Percentiles rank a stretch among this genome's conserved stretches.
phyloP scores from a whole-genome alignment of 2,888 invertebrate species.

The Calliscelio sp. region DNA sequence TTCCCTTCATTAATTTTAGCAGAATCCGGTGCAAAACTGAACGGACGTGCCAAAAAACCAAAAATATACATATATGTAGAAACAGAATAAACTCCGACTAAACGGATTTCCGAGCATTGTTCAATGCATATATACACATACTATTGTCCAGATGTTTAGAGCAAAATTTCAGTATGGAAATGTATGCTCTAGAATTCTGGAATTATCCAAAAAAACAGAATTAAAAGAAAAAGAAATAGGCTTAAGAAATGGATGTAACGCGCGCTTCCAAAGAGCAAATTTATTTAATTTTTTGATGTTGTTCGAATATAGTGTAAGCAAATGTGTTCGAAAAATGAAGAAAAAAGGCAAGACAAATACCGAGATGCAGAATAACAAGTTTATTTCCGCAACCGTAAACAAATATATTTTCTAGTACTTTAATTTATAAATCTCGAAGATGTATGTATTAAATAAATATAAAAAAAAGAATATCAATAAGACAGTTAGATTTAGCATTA shows the following conservation, averaged over 20 bases:
- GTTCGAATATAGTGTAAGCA: not conserved
- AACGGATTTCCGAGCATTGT: slow-evolving; percentile 35
- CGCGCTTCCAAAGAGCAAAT: slow-evolving; percentile 51
- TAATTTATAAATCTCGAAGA: slow-evolving; percentile 50
- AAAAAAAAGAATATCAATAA: not conserved
- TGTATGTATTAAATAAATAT: slow-evolving; percentile 44
- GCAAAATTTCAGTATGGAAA: too few relatives aligned
- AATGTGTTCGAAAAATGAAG: slow-evolving; percentile 36
- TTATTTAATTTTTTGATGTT: slow-evolving; percentile 34
- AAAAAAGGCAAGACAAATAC: not conserved
- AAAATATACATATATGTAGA: slow-evolving; percentile 23
- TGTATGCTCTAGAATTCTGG: too few relatives aligned
- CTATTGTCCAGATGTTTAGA: too few relatives aligned
- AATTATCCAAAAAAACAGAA: slow-evolving; percentile 31
- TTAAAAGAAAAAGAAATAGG: slow-evolving; percentile 3
- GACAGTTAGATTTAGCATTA: slow-evolving; percentile 39
- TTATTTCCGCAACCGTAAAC: slow-evolving; percentile 9
- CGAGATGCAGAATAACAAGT: too few relatives aligned
- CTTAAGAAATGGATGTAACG: slow-evolving; percentile 30
- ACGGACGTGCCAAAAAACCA: slow-evolving; percentile 46
- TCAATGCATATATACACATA: slow-evolving; percentile 39
- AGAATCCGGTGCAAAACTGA: slow-evolving; percentile 30
- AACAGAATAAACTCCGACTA: not conserved
- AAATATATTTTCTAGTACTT: slow-evolving; percentile 59
- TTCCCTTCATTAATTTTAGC: slow-evolving; percentile 28